A percentile compares a stretch with the other conserved stretches of the same genome.
Conservation (phyloP, 2,888 invertebrate species). For the Philonicus albiceps region DNA sequence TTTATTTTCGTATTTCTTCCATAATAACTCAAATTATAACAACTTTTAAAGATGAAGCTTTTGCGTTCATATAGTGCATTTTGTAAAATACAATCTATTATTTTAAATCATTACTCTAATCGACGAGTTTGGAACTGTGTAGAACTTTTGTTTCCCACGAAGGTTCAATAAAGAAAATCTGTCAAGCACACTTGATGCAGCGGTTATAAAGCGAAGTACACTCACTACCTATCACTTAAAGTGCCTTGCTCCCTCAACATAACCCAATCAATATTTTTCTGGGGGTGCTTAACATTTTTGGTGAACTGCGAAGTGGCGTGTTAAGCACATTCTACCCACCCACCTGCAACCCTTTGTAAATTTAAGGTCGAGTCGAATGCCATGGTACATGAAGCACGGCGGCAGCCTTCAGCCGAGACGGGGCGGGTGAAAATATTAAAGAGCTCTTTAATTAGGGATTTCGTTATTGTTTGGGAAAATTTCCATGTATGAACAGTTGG, state of each 20-base stretch:
- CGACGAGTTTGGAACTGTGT: not conserved
- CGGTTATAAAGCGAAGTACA: not conserved
- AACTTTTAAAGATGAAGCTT: too few species aligned
- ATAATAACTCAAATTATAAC: too few species aligned
- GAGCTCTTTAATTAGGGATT: conserved; percentile 1
- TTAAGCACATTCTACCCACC: not conserved
- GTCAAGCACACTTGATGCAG: not conserved
- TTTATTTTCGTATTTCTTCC: too few species aligned
- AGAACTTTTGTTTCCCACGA: not conserved
- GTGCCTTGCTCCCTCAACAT: not conserved
- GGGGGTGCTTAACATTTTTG: not conserved
- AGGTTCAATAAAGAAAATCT: not conserved
- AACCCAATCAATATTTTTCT: not conserved
- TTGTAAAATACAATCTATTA: too few species aligned
- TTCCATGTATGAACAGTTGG: not conserved
- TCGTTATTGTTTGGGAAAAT: not conserved
- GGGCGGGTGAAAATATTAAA: not conserved
- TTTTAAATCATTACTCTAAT: too few species aligned
- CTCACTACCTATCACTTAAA: not conserved
- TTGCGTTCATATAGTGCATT: too few species aligned
- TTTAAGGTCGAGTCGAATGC: not conserved
- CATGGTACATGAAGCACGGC: not conserved
- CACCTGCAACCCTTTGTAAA: not conserved
- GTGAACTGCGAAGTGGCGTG: not conserved
- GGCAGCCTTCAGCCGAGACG: not conserved